Base-by-base conservation (phyloP, 2,797 vertebrate genomes). In the Pygocentrus nattereri region DNA sequence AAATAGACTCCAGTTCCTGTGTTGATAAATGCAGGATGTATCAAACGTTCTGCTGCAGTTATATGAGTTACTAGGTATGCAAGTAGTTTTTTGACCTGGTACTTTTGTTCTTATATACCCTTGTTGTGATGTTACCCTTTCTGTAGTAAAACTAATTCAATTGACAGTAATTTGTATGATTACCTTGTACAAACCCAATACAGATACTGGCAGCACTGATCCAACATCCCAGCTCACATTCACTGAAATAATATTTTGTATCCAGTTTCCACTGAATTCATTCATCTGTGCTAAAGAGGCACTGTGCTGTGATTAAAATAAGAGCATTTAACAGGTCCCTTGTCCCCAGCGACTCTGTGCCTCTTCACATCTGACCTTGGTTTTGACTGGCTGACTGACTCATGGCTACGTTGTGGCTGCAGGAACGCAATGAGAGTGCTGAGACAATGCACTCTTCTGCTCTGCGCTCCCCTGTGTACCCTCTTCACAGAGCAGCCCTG, bases 91-190 rank as follows among this genome's bases (percentile, higher is more conserved):
- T 44, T 44, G 41, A 44, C 41, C 41, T 44, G 41, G 41, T 44
- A 10, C 41, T 44, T 8, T 44, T 44, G 38, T 44, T 44, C 11
- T 44, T 44, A 10, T 2, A 10, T 44, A 44, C 41, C 8, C 41
- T 44, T 44, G 10, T 44, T 44, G 44, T 10, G 41, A 44, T 44
- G 12, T 44, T 12, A 44, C 41, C 41, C 10, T 90, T 83, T 82
- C 84, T 88, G 81, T 90, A 88, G 83, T 90, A 88, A 87, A 86
- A 88, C 87, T 88, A 87, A 90, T 88, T 93, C 92, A 93, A 93
- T 93, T 92, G 93, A 85, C 82, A 54, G 54, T 93, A 92, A 93
- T 92, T 93, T 91, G 27, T 61, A 90, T 89, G 79, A 91, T 92
- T 88, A 88, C 83, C 90, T 50, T 23, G 13, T 49, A 16, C 52